These are phyloP conservation scores for Dryocosmus kuriphilus DNA, from an alignment of 2,888 invertebrate species.

Conservation along the genomic window DNA sequence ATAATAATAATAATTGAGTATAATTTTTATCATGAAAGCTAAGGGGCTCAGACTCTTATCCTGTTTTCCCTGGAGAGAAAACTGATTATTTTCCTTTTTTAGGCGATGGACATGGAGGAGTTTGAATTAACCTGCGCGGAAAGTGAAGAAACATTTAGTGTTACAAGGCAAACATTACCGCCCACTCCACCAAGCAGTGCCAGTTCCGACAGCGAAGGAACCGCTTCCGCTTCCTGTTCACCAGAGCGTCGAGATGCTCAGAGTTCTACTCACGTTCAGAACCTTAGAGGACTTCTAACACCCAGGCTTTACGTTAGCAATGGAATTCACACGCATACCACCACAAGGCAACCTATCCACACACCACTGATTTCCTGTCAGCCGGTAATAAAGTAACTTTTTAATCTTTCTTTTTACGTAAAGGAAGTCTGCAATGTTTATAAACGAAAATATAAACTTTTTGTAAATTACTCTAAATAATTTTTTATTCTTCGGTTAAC, in stretches of 20 bases:
- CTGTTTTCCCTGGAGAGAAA: no score
- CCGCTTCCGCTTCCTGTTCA: constrained; percentile 82
- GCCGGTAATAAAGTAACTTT: constrained; percentile 81
- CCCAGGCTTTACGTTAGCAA: constrained; percentile 71
- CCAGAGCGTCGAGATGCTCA: constrained; percentile 74
- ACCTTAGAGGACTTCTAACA: constrained; percentile 70
- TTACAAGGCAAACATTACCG: constrained; percentile 81
- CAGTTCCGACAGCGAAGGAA: constrained; percentile 90
- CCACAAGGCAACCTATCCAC: constrained; percentile 89
- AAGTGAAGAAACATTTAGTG: constrained; percentile 59
- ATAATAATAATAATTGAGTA: no score
- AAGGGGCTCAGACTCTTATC: no score
- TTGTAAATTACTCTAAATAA: no score
- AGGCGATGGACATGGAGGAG: constrained; percentile 70
- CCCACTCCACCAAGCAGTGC: constrained; percentile 93
- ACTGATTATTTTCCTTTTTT: constrained; percentile 34
- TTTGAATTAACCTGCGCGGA: constrained; percentile 60
- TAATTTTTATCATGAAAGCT: no score
- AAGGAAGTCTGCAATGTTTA: no score
- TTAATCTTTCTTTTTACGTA: not conserved
- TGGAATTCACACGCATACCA: constrained; percentile 82
- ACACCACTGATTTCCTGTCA: constrained; percentile 93
- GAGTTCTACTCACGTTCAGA: constrained; percentile 70
- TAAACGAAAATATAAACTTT: no score
- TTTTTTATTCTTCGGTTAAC: no score